Conservation (phyloP, 2,888 invertebrate species). For the Metellina segmentata region DNA sequence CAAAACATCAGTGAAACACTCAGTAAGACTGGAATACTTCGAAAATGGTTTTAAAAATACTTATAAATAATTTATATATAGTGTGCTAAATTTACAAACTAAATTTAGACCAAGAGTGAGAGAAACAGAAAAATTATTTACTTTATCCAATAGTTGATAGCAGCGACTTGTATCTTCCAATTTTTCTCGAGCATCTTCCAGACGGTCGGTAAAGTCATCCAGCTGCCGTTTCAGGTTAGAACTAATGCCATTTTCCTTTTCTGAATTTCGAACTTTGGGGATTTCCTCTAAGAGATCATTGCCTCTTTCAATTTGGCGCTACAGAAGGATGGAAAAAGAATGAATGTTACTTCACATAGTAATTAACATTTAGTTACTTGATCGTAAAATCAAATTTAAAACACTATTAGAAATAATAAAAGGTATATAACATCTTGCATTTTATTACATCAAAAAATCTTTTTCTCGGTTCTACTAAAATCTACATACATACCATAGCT, state of each 20-base stretch:
- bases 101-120: not conserved
- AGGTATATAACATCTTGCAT: not conserved
- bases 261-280: slow-evolving; percentile 80
- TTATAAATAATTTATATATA: too few species aligned
- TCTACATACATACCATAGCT: slow-evolving; percentile 86
- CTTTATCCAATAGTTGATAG: slow-evolving; percentile 86
- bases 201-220: slow-evolving; percentile 86
- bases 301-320: slow-evolving; percentile 91
- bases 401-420: not conserved
- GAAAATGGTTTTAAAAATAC: too few species aligned
- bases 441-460: not conserved
- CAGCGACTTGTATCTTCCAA: slow-evolving; percentile 89
- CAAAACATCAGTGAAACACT: too few species aligned
- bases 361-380: not conserved
- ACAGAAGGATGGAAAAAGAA: slow-evolving; percentile 77
- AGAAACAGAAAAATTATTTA: slow-evolving; percentile 76
- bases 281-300: slow-evolving; percentile 87
- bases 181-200: slow-evolving; percentile 88
- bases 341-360: not conserved
- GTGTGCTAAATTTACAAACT: not conserved
- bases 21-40: too few species aligned
- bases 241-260: slow-evolving; percentile 49
- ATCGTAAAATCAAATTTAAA: not conserved
- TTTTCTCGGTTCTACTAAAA: too few species aligned
- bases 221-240: slow-evolving; percentile 85